phyloP scores from a whole-genome alignment of 2,888 invertebrate genomes.

The Melieria picta region DNA sequence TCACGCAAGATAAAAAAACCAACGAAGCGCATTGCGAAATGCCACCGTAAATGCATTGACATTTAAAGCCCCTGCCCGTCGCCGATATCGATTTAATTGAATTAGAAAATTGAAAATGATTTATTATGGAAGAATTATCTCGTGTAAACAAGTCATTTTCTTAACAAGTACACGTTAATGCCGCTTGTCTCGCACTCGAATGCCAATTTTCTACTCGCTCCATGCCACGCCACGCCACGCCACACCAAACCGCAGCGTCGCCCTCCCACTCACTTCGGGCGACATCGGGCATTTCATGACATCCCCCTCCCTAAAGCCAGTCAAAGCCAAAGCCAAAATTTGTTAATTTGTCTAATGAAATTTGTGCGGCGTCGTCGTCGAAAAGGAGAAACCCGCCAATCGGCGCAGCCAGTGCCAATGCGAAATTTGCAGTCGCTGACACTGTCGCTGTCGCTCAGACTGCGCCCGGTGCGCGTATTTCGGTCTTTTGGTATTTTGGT shows the following conservation, averaged over 20 bases:
- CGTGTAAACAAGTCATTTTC: constrained; percentile 56
- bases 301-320: constrained; percentile 5
- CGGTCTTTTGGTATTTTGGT: too few species aligned
- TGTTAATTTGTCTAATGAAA: constrained; percentile 62
- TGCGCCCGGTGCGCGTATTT: neutral
- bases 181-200: constrained; percentile 11
- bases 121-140: constrained; percentile 61
- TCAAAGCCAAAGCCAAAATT: constrained; percentile 25
- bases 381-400: constrained; percentile 25
- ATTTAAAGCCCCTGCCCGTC: constrained; percentile 29
- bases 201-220: neutral
- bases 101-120: constrained; percentile 49
- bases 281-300: neutral
- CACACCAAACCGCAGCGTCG: neutral
- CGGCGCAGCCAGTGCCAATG: too few species aligned
- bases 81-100: constrained; percentile 34
- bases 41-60: constrained; percentile 10
- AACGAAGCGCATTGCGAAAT: neutral
- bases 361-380: constrained; percentile 39
- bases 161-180: constrained; percentile 24
- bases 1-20: too few species aligned
- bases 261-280: neutral
- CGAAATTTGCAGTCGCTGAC: too few species aligned
- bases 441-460: too few species aligned
- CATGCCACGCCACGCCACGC: neutral